Evolutionary conservation across 2,113 vertebrate genomes (phyloP).

Genomic region (Cyanoderma ruficeps): DNA sequence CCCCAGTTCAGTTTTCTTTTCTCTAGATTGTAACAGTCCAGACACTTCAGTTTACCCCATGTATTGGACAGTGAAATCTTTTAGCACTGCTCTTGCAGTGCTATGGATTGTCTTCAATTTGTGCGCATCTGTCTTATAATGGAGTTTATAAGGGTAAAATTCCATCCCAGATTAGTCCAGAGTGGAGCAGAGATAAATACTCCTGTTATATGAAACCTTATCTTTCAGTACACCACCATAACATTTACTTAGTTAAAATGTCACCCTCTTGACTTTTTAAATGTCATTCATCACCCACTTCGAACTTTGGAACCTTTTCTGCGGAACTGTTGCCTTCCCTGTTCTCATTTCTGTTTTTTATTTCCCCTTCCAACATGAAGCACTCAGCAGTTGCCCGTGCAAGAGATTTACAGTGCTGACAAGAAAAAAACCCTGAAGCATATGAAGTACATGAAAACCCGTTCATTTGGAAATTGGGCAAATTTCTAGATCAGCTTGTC

Average conservation of each 20-base stretch:
- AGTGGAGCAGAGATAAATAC: background rate
- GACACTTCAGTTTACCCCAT: rapidly evolving
- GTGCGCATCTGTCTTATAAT: background rate
- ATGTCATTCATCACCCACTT: background rate
- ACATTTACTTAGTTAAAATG: background rate
- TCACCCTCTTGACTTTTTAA: background rate
- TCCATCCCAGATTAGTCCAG: background rate
- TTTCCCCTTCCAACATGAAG: background rate
- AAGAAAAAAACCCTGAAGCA: background rate
- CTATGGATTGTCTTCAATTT: background rate
- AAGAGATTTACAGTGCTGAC: background rate
- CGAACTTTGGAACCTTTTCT: background rate
- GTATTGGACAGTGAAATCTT: background rate
- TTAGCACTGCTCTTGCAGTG: background rate
- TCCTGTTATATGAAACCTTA: background rate
- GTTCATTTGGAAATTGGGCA: background rate
- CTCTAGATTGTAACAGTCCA: background rate
- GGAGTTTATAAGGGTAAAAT: background rate
- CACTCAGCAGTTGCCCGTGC: background rate
- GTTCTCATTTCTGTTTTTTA: background rate
- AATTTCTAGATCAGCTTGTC: background rate
- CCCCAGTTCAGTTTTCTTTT: background rate
- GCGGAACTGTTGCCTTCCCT: background rate
- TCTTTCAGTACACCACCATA: background rate
- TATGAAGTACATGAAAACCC: background rate